These are phyloP conservation scores for Gandaritis pyraliata DNA, from an alignment of 2,888 invertebrate genomes.

Conservation along the genomic window DNA sequence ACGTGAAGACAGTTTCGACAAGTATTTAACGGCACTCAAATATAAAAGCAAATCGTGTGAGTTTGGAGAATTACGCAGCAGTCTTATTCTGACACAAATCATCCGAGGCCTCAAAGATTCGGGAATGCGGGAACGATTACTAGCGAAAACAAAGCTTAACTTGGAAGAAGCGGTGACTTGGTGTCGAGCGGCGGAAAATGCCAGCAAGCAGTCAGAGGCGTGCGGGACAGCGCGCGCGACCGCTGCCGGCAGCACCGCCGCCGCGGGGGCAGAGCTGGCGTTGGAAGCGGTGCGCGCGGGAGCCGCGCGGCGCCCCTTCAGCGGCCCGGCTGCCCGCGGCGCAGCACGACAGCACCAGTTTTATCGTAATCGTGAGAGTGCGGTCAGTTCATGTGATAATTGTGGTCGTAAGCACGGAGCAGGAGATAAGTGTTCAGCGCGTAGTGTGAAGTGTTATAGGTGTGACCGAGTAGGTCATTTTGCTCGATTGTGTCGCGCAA, in stretches of 20 bases:
- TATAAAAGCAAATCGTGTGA: conserved; percentile 29
- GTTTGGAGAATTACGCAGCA: conserved; percentile 27
- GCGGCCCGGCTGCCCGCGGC: background rate
- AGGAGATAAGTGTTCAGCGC: conserved; percentile 8
- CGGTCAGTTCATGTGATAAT: background rate
- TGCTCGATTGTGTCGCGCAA: conserved; percentile 8
- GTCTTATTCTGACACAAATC: conserved; percentile 32
- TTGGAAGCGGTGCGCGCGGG: background rate
- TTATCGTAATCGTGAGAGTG: background rate
- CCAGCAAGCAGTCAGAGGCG: conserved; percentile 7
- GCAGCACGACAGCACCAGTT: conserved; percentile 3
- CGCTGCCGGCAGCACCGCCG: conserved; percentile 1
- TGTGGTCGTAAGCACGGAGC: conserved; percentile 12
- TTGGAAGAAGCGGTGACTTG: conserved; percentile 14
- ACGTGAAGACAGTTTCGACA: conserved; percentile 25
- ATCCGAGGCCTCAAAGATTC: conserved; percentile 34
- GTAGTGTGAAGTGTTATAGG: conserved; percentile 22
- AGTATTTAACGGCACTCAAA: conserved; percentile 22
- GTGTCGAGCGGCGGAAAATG: conserved; percentile 17
- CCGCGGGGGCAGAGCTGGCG: conserved; percentile 2
- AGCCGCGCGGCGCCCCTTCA: conserved; percentile 1
- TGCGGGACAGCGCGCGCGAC: conserved; percentile 3
- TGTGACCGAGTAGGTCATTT: conserved; percentile 10
- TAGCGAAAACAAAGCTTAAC: conserved; percentile 14
- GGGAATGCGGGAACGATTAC: conserved; percentile 14